Evolutionary conservation across 2,888 invertebrate species (phyloP), one percentile per base, ranked within the genome.

Genomic region (Tigriopus californicus): DNA sequence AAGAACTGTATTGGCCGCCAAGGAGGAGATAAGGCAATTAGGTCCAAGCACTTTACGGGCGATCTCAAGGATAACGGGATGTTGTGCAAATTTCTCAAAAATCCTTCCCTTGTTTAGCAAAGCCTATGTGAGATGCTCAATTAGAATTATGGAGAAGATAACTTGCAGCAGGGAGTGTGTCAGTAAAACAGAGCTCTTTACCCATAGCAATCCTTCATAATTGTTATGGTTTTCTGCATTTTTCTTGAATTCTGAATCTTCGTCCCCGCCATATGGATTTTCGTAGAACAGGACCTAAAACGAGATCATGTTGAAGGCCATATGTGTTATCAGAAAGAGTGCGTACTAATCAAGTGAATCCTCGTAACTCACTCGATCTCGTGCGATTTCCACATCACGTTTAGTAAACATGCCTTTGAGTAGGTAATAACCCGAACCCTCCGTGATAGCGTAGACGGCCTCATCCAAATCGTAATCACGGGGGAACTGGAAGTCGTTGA

Each of bases 191-290:
- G n/a, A n/a, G n/a, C n/a, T 33, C 3, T 33, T 33, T 33, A 33
- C 51, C 51, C 51, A 51, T 2, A 51, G n/a, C 15, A 51, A 13
- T 13, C 51, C 51, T n/a, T n/a, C 18, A 20, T 20, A 51, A 5
- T 51, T 51, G 51, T 51, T 51, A 24, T 51, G 51, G n/a, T 13
- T n/a, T 24, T 51, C 51, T 3, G 20, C 51, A n/a, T 51, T 51
- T 15, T 46, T 46, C 46, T 46, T 18, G 46, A 18, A 18, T 18
- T 46, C 18, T 5, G 15, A 15, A 46, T 46, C 18, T 10, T 33
- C 33, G 33, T 33, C 33, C 4, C 33, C 33, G 3, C 33, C 33
- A 33, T 33, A 33, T 33, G 33, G 33, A 33, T 33, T 33, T 33
- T 33, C 33, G 8, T 33, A 33, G 33, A 33, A 33, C 33, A 33